Conservation (phyloP, 2,888 invertebrate genomes). For the Aleiodes leptofemur region DNA sequence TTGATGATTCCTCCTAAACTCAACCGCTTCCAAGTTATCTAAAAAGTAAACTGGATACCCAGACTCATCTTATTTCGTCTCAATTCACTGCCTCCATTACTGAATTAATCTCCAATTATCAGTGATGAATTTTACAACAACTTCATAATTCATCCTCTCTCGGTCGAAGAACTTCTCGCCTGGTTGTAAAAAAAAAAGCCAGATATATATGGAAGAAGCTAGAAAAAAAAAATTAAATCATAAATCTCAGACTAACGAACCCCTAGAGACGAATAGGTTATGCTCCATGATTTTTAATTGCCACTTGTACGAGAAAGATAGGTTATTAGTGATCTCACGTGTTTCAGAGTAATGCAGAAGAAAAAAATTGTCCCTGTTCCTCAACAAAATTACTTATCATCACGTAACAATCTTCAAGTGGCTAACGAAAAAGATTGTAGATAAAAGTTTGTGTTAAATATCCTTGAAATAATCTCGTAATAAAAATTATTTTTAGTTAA, state of each 20-base stretch:
- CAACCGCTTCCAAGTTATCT: too few species aligned
- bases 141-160: too few species aligned
- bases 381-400: constrained; percentile 11
- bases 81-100: too few species aligned
- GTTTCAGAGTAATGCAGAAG: not conserved
- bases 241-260: constrained; percentile 51
- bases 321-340: constrained; percentile 21
- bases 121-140: too few species aligned
- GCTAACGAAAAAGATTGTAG: not conserved
- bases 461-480: constrained; percentile 10
- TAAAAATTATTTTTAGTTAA: constrained; percentile 8
- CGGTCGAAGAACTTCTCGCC: too few species aligned
- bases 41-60: too few species aligned
- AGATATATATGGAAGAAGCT: not conserved
- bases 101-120: too few species aligned
- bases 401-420: constrained; percentile 20
- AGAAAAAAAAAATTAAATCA: constrained; percentile 22
- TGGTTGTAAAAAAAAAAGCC: not conserved
- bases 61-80: too few species aligned
- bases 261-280: constrained; percentile 40
- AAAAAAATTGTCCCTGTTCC: constrained; percentile 11
- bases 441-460: constrained; percentile 19
- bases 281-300: constrained; percentile 56
- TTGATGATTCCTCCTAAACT: too few species aligned
- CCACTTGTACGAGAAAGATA: constrained; percentile 15